Percentiles rank a stretch among this genome's conserved stretches.
phyloP scores from a whole-genome alignment of 2,797 vertebrate genomes.

The Enteromius anoplus region DNA sequence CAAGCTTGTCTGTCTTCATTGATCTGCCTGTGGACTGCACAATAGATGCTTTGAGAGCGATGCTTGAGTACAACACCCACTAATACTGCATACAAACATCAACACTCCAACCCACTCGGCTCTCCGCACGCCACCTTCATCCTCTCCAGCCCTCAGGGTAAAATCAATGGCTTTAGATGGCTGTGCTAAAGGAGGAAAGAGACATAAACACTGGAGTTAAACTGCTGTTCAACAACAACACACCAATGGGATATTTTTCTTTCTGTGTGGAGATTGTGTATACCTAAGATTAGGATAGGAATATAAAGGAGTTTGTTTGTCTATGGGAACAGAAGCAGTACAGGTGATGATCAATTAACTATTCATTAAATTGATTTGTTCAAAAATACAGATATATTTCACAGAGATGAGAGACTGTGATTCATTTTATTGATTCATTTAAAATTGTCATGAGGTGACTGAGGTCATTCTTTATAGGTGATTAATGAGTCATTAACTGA shows the following conservation, averaged over 20 bases:
- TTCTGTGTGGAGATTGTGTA: conserved; percentile 25
- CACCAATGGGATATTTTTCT: conserved; percentile 15
- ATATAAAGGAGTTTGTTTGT: neutral
- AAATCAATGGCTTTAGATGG: conserved; percentile 53
- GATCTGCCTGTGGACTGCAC: conserved; percentile 40
- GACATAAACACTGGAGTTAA: conserved; percentile 54
- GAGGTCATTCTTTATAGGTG: neutral
- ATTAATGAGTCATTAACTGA: neutral
- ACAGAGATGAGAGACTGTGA: too few species aligned
- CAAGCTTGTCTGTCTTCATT: conserved; percentile 31
- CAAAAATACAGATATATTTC: neutral
- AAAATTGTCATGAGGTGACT: neutral
- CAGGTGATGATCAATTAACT: neutral
- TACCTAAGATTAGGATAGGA: conserved; percentile 18
- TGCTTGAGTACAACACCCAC: conserved; percentile 33
- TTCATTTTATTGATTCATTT: neutral
- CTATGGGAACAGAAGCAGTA: neutral
- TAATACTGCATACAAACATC: conserved; percentile 45
- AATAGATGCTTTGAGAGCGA: conserved; percentile 43
- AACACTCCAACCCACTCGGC: conserved; percentile 21
- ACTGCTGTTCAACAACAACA: conserved; percentile 51
- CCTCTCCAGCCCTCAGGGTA: conserved; percentile 38
- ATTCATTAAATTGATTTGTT: neutral
- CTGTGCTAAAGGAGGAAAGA: conserved; percentile 46
- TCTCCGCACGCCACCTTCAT: conserved; percentile 28